phyloP scores from a whole-genome alignment of 2,797 vertebrate genomes.

The Squalus acanthias region DNA sequence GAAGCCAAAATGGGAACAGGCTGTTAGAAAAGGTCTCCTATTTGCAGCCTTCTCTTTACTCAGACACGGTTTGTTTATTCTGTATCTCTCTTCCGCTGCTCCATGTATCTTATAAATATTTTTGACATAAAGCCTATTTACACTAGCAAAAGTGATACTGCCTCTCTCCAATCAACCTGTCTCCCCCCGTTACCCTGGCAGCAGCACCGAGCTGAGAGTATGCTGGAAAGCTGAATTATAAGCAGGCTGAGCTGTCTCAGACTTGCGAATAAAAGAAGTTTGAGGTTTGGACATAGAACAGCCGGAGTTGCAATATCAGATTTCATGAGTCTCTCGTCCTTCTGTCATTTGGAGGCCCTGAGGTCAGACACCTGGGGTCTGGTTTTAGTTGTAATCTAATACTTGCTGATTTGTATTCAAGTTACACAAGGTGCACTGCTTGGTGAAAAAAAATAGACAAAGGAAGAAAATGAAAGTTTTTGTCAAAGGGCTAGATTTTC shows the following conservation, averaged over 20 bases:
- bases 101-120: background rate
- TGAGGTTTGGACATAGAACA: background rate
- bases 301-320: background rate
- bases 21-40: background rate
- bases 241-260: background rate
- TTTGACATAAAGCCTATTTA: background rate
- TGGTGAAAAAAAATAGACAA: background rate
- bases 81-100: background rate
- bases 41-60: background rate
- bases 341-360: background rate
- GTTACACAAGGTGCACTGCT: background rate
- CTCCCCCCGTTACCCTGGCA: background rate
- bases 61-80: background rate
- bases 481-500: no score
- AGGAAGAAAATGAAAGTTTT: background rate
- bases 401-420: background rate
- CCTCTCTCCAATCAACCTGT: background rate
- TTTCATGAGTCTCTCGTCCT: background rate
- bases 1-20: background rate
- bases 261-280: background rate
- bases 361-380: background rate
- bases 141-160: background rate
- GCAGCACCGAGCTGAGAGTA: background rate
- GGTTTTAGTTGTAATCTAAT: background rate
- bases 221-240: background rate